Conservation (phyloP, 2,888 invertebrate genomes). For the Noctua comes region DNA sequence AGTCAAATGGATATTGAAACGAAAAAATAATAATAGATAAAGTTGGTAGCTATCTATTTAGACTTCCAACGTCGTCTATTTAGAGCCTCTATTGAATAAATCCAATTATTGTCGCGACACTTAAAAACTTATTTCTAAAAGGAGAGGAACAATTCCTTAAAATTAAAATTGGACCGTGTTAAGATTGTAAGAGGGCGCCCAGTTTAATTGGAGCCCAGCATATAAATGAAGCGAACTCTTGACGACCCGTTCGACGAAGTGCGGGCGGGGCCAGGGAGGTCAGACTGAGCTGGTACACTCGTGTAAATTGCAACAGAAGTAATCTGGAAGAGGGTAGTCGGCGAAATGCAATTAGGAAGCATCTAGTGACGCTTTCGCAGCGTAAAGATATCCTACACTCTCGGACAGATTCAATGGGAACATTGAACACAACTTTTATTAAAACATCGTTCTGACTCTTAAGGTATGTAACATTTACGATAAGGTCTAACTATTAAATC, state of each 20-base stretch:
- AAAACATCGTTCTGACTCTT: neutral
- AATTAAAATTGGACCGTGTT: conserved; percentile 68
- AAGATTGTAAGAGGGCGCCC: conserved; percentile 65
- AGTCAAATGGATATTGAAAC: neutral
- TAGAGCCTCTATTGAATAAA: conserved; percentile 47
- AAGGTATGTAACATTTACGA: neutral
- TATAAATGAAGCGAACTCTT: conserved; percentile 58
- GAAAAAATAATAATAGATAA: neutral
- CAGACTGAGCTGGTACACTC: conserved; percentile 68
- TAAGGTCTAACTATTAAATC: neutral
- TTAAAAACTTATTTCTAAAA: conserved; percentile 57
- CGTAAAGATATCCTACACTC: conserved; percentile 68
- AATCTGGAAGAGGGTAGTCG: conserved; percentile 73
- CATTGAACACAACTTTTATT: neutral
- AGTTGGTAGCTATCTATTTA: neutral
- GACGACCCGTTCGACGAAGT: conserved; percentile 42
- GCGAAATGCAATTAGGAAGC: conserved; percentile 77
- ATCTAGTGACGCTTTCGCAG: conserved; percentile 70
- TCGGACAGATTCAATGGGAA: conserved; percentile 37
- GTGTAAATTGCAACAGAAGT: conserved; percentile 77
- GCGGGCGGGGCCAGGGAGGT: conserved; percentile 53
- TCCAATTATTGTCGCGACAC: conserved; percentile 58
- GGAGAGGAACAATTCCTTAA: conserved; percentile 62
- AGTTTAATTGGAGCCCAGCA: conserved; percentile 61
- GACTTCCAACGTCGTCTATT: neutral